These are phyloP conservation scores for Trisateles emortualis DNA, from an alignment of 2,888 invertebrate species.

Conservation along the genomic window DNA sequence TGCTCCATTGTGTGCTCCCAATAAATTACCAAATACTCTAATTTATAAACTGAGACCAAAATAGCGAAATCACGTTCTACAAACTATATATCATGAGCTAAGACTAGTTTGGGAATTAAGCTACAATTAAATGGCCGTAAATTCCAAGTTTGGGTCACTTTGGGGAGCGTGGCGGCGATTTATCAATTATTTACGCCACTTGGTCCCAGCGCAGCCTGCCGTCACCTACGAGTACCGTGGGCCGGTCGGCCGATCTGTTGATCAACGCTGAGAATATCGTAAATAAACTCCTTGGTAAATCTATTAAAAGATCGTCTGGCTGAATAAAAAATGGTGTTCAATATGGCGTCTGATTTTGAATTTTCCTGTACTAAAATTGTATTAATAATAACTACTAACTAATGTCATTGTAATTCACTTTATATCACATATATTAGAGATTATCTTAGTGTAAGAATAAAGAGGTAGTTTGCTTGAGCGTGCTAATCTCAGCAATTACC, in stretches of 20 bases:
- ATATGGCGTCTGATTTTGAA: neutral
- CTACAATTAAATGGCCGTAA: conserved; percentile 86
- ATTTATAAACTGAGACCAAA: conserved; percentile 2
- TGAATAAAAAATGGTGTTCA: neutral
- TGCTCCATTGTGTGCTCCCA: too few species aligned
- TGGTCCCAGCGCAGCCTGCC: conserved; percentile 69
- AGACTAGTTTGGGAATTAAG: conserved; percentile 83
- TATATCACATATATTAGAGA: too few species aligned
- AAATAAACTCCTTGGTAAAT: conserved; percentile 15
- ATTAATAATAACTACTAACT: neutral
- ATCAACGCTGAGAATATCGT: conserved; percentile 52
- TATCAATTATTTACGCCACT: conserved; percentile 87
- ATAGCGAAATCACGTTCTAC: conserved; percentile 43
- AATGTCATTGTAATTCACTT: too few species aligned
- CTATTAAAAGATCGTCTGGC: neutral
- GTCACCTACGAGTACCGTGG: conserved; percentile 63
- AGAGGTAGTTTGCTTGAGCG: too few species aligned
- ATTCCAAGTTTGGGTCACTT: conserved; percentile 82
- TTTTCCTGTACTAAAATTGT: neutral
- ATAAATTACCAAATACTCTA: too few species aligned
- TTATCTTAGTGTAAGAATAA: too few species aligned
- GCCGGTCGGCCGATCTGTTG: conserved; percentile 58
- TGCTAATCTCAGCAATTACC: too few species aligned
- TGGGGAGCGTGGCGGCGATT: conserved; percentile 82
- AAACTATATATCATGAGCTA: conserved; percentile 77